Base-by-base conservation (phyloP, 2,113 vertebrate species). In the Psittacula cyanocephala region DNA sequence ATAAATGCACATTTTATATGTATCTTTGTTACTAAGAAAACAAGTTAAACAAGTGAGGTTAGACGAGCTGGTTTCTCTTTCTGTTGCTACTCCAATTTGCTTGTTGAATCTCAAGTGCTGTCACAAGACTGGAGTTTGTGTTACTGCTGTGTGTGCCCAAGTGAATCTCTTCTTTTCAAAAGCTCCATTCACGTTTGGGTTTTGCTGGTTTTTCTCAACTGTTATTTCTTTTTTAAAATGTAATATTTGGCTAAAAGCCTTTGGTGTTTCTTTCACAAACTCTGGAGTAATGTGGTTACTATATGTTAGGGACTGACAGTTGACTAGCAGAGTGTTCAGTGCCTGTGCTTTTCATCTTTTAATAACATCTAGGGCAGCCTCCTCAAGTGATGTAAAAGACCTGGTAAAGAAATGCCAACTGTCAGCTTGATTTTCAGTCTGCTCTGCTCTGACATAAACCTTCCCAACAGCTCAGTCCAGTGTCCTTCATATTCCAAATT, bases 341-440 rank as follows among this genome's bases (percentile, higher is more conserved):
- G 80, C 7, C 35, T 89, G 28, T 72, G 77, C 83, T 87, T 97
- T 95, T 94, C 81, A 86, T 72, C 86, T 93, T 85, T 39, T 91
- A 93, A 72, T 87, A 92, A 49, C 55, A 89, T 77, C 59, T 88
- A 87, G 33, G 37, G 67, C 83, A 89, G 91, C 44, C 53, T 95
- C 31, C 52, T 81, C 44, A 69, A 96, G 70, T 96, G 86, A 85
- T 93, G 77, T 89, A 65, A 95, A 91, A 83, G 82, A 89, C 65
- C 67, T 93, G 89, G 57, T 91, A 89, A 89, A 96, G 92, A 96
- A 96, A 97, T 91, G 81, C 91, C 91, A 94, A 9, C 92, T 96
- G 93, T 97, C 96, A 94, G 81, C 83, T 95, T 93, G 86, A 92
- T 94, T 93, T 96, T 93, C 7, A 13, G 84, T 85, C 78, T 79